Evolutionary conservation across 2,797 vertebrate species (phyloP), one percentile per base, ranked within the genome.

Genomic region (Etheostoma nigrum): DNA sequence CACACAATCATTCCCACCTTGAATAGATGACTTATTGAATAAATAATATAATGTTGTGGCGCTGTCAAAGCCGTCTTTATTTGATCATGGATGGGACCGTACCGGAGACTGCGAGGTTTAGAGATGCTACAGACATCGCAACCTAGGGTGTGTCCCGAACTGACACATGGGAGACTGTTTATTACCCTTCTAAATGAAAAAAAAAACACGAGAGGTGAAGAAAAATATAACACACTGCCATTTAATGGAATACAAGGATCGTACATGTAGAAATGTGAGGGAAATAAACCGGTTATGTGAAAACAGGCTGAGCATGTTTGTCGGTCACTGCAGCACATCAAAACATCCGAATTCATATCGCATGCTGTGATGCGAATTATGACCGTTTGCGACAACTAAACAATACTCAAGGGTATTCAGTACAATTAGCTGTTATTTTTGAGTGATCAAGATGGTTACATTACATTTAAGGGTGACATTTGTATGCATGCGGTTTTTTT

Each of bases 81-180:
- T 70, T n/a, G 75, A 79, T 89, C 81, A 84, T 92, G 89, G 83
- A 78, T 77, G 69, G 67, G 72, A 81, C 57, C 52, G 82, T 77
- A 59, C 19, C 60, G 51, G 81, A 89, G 88, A 88, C 87, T 85
- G 91, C 88, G 90, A 93, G 92, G 82, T 93, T 91, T 75, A 72
- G 89, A 90, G 89, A 94, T 86, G 92, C 91, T 86, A 91, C 90
- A 93, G 95, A 94, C 94, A 94, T 89, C 88, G 91, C 79, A 93
- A 91, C 91, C 92, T 95, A 89, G 95, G 95, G 95, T 95, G 95
- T 96, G 95, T 96, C 95, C 93, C 95, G 88, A 89, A 79, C 92
- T 91, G 93, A 94, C 93, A 94, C 94, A 94, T 91, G 92, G 93
- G 86, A 89, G 87, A 92, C 88, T 88, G 92, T 92, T 94, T 92